Conservation (phyloP, 1,140 invertebrate genomes). For the Magallana ariakensis region DNA sequence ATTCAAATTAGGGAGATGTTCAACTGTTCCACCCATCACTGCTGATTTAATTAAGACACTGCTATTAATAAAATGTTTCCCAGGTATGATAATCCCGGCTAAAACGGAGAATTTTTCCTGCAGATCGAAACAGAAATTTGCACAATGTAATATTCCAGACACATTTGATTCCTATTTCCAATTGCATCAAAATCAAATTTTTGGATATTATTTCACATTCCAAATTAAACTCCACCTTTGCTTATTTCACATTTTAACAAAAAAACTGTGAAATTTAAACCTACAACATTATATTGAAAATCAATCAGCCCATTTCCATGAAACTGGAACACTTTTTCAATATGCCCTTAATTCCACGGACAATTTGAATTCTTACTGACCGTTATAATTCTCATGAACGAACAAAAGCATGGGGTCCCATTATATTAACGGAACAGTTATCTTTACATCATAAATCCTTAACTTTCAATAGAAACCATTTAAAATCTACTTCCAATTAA, state of each 20-base stretch:
- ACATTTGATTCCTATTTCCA: too few species aligned
- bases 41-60: background rate
- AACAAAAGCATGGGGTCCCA: background rate
- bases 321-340: conserved; percentile 12
- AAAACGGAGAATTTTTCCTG: too few species aligned
- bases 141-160: too few species aligned
- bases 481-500: conserved; percentile 16
- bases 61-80: too few species aligned
- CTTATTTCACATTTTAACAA: too few species aligned
- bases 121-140: too few species aligned
- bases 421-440: background rate
- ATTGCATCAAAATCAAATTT: too few species aligned
- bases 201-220: too few species aligned
- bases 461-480: background rate
- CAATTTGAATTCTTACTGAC: conserved; percentile 1
- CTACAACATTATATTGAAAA: conserved; percentile 1
- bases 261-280: background rate
- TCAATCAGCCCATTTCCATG: conserved; percentile 15
- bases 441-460: conserved; percentile 18
- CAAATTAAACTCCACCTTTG: too few species aligned
- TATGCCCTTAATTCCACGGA: background rate
- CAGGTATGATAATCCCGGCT: too few species aligned
- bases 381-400: background rate
- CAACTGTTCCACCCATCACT: conserved; percentile 2
- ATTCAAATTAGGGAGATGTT: background rate